Base-by-base conservation (phyloP, 1,140 invertebrate genomes). In the Papilio helenus region DNA sequence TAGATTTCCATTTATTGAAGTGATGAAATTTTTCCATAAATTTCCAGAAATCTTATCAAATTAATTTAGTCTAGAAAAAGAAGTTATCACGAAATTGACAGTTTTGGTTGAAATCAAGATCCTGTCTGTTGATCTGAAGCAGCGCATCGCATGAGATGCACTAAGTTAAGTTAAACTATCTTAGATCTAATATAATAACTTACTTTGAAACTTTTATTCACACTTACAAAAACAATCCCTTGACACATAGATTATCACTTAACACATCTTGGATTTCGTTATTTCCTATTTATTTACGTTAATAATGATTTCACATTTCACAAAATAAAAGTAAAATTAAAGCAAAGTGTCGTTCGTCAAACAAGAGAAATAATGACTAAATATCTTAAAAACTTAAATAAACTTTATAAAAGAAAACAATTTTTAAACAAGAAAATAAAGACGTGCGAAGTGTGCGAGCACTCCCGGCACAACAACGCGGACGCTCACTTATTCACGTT, bases 351-450 rank as follows among this genome's bases (percentile, higher is more conserved):
- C 4, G 34, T 39, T 1, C 7, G 23, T 58, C 2, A 58, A 58
- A 20, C 20, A 61, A 23, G 2, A 26, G 12, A 61, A 61, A 29
- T 61, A 26, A 26, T 26, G 0, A 26, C 51, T 34, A 3, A 29
- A 16, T 23, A 44, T n/a, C 18, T n/a, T 34, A 20, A n/a, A 39
- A 72, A 42, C 29, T 72, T 72, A 23, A 39, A 44, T 20, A 12
- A 44, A 44, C 18, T n/a, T 20, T 42, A 44, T 72, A 72, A 39
- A 44, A 34, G 23, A 68, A 68, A 68, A 34, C 58, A 65, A 12
- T 65, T 3, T 65, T 10, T 26, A 46, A 42, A 46, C 20, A 72
- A 72, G 71, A 39, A 72, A 72, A 72, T 72, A 72, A 72, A 72
- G 26, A 72, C 71, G 71, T 20, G 16, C 23, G 71, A 2, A 44